phyloP scores from a whole-genome alignment of 2,888 invertebrate genomes.

The Prosapia bicincta region DNA sequence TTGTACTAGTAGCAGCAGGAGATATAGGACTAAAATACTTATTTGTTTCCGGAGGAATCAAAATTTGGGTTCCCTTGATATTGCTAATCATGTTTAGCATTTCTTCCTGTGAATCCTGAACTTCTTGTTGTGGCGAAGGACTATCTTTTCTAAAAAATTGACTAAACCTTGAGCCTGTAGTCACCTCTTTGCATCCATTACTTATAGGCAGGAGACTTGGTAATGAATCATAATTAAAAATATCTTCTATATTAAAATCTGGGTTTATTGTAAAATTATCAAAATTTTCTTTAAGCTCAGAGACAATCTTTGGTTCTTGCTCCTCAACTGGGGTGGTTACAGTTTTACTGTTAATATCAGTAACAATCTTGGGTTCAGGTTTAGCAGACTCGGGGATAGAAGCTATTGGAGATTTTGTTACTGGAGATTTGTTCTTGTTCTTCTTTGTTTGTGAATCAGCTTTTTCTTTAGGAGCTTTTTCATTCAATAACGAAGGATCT shows the following conservation, averaged over 20 bases:
- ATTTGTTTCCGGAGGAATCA: conserved; percentile 49
- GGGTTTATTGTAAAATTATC: not conserved
- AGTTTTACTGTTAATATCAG: not conserved
- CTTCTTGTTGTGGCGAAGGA: conserved; percentile 45
- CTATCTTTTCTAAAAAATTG: conserved; percentile 76
- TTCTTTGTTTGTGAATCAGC: not conserved
- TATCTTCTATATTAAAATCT: conserved; percentile 19
- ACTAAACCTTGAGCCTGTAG: conserved; percentile 69
- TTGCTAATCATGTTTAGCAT: conserved; percentile 45
- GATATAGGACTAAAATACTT: conserved; percentile 69
- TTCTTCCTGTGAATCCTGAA: conserved; percentile 54
- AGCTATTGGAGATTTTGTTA: not conserved
- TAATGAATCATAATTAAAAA: conserved; percentile 24
- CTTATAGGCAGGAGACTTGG: conserved; percentile 17
- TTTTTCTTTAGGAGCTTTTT: not conserved
- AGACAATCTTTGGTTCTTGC: not conserved
- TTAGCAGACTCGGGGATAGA: not conserved
- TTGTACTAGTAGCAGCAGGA: conserved; percentile 53
- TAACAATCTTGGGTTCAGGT: not conserved
- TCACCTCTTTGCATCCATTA: conserved; percentile 57
- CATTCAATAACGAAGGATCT: not conserved
- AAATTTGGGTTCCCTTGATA: conserved; percentile 9
- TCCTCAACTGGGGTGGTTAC: not conserved
- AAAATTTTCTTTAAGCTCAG: not conserved
- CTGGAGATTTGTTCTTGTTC: no score